phyloP scores from a whole-genome alignment of 1,140 invertebrate genomes.

The Rhagoletis pomonella region DNA sequence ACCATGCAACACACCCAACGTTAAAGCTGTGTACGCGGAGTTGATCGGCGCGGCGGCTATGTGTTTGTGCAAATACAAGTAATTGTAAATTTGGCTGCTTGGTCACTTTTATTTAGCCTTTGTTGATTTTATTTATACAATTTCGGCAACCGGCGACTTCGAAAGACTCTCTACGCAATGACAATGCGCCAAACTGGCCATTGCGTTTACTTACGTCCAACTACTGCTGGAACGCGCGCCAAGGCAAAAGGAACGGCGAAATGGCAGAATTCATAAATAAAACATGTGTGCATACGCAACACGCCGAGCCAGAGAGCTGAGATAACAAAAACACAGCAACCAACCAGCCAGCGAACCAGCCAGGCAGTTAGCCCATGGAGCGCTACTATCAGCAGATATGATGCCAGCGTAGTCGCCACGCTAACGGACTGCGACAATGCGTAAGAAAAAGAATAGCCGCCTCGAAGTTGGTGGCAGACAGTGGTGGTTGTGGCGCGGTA shows the following conservation, averaged over 20 bases:
- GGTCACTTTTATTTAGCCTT: slow-evolving; percentile 5
- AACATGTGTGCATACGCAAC: slow-evolving; percentile 55
- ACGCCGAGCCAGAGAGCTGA: background rate
- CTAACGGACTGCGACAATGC: background rate
- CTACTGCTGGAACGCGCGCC: background rate
- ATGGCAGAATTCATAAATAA: slow-evolving; percentile 53
- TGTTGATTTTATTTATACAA: slow-evolving; percentile 52
- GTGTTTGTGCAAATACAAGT: background rate
- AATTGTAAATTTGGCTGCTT: slow-evolving; percentile 56
- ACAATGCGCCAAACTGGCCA: background rate
- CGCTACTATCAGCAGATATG: background rate
- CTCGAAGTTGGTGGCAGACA: too few relatives aligned
- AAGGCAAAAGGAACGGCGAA: background rate
- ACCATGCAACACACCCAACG: background rate
- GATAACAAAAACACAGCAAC: slow-evolving; percentile 1
- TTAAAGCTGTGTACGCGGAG: background rate
- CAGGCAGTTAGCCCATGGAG: background rate
- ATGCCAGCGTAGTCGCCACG: background rate
- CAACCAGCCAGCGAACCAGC: background rate
- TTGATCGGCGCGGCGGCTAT: too few relatives aligned
- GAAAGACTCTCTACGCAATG: slow-evolving; percentile 34
- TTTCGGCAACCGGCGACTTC: slow-evolving; percentile 10
- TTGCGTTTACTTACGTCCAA: too few relatives aligned
- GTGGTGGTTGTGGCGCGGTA: background rate
- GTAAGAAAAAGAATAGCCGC: background rate